Conservation (phyloP, 2,113 vertebrate species). For the Xenopus borealis region DNA sequence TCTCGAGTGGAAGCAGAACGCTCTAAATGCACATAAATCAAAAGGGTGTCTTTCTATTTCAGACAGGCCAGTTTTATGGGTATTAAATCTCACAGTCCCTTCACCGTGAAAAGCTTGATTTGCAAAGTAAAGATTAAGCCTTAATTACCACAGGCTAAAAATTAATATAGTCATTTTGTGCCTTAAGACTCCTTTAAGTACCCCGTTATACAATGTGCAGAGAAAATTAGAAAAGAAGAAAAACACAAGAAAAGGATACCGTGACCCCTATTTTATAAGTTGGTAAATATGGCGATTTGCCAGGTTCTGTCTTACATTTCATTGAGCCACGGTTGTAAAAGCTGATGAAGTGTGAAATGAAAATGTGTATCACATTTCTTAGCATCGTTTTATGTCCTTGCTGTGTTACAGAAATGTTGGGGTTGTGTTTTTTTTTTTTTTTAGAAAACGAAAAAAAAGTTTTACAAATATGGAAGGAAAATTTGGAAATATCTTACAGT, state of each 20-base stretch:
- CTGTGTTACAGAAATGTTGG: conserved; percentile 63
- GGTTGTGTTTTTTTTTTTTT: conserved; percentile 40
- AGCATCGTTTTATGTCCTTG: conserved; percentile 76
- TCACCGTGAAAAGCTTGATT: too few species aligned
- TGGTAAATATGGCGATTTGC: conserved; percentile 65
- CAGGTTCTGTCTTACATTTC: conserved; percentile 65
- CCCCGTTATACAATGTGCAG: neutral
- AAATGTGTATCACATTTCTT: conserved; percentile 84
- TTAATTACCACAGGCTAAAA: neutral
- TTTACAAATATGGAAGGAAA: conserved; percentile 61
- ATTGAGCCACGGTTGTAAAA: conserved; percentile 73
- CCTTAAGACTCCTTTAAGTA: neutral
- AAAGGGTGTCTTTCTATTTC: neutral
- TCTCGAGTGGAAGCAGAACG: neutral
- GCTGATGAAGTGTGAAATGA: conserved; percentile 86
- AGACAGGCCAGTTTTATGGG: neutral
- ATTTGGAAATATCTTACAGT: conserved; percentile 54
- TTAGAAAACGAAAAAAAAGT: conserved; percentile 53
- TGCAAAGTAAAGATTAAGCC: too few species aligned
- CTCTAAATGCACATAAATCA: neutral
- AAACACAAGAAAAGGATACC: conserved; percentile 46
- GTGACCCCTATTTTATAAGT: conserved; percentile 63
- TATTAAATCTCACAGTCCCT: neutral
- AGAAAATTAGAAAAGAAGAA: neutral
- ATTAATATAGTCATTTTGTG: neutral